These are phyloP conservation scores for Scaptomyza reducta DNA, from an alignment of 2,888 invertebrate genomes.

Conservation along the genomic window DNA sequence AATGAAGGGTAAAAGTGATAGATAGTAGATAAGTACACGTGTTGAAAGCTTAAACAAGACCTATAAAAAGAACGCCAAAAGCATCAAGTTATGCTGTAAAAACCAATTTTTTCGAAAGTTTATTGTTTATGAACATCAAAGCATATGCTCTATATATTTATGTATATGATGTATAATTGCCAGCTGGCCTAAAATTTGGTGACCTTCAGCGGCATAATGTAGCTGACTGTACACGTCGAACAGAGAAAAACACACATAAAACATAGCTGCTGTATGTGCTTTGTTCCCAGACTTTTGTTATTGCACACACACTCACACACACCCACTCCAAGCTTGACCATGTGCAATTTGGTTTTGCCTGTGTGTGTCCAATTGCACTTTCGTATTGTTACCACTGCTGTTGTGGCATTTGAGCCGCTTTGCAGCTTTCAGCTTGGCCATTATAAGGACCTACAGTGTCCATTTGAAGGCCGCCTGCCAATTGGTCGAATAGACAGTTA, in stretches of 20 bases:
- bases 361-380: constrained; percentile 50
- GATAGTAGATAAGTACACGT: constrained; percentile 14
- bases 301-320: background rate
- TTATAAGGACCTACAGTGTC: constrained; percentile 30
- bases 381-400: constrained; percentile 37
- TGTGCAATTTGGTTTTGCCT: constrained; percentile 29
- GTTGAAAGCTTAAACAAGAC: background rate
- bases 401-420: constrained; percentile 32
- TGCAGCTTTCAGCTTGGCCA: constrained; percentile 12
- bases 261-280: constrained; percentile 26
- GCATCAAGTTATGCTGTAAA: background rate
- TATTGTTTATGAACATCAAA: constrained; percentile 6
- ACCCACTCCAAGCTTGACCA: constrained; percentile 18
- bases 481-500: constrained; percentile 29
- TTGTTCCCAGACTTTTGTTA: constrained; percentile 26
- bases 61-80: no score
- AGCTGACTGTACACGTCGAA: constrained; percentile 15
- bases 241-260: constrained; percentile 24
- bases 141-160: no score
- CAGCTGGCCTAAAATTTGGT: constrained; percentile 37
- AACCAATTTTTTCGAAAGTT: background rate
- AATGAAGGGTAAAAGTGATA: constrained; percentile 27
- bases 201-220: constrained; percentile 35
- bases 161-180: constrained; percentile 47
- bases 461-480: constrained; percentile 31